These are phyloP conservation scores for Hucho hucho DNA, from an alignment of 2,113 vertebrate genomes.

Conservation along the genomic window DNA sequence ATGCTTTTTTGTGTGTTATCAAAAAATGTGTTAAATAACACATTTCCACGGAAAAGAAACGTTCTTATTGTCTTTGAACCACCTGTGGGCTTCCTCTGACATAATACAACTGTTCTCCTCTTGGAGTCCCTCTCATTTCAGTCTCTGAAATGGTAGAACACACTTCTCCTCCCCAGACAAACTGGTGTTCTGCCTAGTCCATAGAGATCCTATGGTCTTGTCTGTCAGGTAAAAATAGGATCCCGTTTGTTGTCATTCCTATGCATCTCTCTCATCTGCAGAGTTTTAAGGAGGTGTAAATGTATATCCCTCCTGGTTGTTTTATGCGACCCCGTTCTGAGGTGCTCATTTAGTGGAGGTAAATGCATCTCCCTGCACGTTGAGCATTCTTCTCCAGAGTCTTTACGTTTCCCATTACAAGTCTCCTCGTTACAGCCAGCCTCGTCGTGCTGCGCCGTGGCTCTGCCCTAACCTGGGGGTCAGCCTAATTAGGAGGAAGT, in stretches of 20 bases:
- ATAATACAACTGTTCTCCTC: not conserved
- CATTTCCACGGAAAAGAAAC: too few relatives aligned
- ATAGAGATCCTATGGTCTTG: conserved; percentile 17
- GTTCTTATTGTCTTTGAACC: not conserved
- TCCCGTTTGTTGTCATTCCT: conserved; percentile 29
- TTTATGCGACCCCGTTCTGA: conserved; percentile 65
- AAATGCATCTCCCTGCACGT: conserved; percentile 74
- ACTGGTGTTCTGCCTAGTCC: not conserved
- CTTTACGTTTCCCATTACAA: conserved; percentile 73
- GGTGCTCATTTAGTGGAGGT: conserved; percentile 77
- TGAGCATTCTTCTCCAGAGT: conserved; percentile 73
- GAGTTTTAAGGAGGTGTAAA: conserved; percentile 78
- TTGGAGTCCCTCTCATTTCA: not conserved
- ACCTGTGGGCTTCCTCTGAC: not conserved
- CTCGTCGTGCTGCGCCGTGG: conserved; percentile 55
- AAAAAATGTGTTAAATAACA: too few relatives aligned
- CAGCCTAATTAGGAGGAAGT: conserved; percentile 83
- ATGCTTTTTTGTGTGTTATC: too few relatives aligned
- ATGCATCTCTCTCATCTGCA: conserved; percentile 62
- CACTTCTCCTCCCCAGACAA: conserved; percentile 10
- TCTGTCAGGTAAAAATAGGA: conserved; percentile 57
- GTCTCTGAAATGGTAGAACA: conserved; percentile 18
- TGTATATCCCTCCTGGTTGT: conserved; percentile 69
- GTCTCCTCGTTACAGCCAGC: conserved; percentile 72
- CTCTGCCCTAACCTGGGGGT: conserved; percentile 73